A percentile compares a stretch with the other conserved stretches of the same genome.
phyloP scores from a whole-genome alignment of 2,113 vertebrate species.

The Fulica atra region DNA sequence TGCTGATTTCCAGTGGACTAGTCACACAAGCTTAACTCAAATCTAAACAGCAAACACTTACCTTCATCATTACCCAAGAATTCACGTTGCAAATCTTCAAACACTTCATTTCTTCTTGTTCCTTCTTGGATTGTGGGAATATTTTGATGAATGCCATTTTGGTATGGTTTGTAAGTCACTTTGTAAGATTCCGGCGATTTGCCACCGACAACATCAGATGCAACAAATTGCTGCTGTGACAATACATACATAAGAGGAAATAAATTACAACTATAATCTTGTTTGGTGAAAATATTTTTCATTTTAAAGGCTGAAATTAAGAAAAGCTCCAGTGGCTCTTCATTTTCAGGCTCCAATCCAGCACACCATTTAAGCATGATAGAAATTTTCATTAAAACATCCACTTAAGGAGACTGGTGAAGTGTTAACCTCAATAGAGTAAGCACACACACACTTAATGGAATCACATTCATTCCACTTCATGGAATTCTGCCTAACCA shows the following conservation, averaged over 20 bases:
- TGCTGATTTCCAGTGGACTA: neutral
- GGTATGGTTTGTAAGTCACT: slow-evolving; percentile 86
- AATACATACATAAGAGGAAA: neutral
- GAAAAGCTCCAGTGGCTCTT: neutral
- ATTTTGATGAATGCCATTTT: slow-evolving; percentile 71
- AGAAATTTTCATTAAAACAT: neutral
- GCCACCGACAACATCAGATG: slow-evolving; percentile 61
- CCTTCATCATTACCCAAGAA: slow-evolving; percentile 85
- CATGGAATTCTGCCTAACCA: neutral
- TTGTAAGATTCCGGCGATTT: slow-evolving; percentile 75
- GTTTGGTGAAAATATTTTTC: neutral
- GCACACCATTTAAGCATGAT: neutral
- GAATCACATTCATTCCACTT: neutral
- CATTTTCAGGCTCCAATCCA: neutral
- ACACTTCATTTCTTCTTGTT: slow-evolving; percentile 70
- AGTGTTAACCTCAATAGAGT: neutral
- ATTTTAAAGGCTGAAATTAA: neutral
- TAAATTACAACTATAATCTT: neutral
- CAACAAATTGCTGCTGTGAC: slow-evolving; percentile 68
- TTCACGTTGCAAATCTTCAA: slow-evolving; percentile 86
- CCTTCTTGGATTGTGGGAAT: slow-evolving; percentile 67
- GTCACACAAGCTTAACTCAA: neutral
- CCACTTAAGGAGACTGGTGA: neutral
- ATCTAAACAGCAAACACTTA: slow-evolving; percentile 71
- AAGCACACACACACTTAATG: neutral